phyloP scores from a whole-genome alignment of 1,140 invertebrate genomes.

The Diuraphis noxia region DNA sequence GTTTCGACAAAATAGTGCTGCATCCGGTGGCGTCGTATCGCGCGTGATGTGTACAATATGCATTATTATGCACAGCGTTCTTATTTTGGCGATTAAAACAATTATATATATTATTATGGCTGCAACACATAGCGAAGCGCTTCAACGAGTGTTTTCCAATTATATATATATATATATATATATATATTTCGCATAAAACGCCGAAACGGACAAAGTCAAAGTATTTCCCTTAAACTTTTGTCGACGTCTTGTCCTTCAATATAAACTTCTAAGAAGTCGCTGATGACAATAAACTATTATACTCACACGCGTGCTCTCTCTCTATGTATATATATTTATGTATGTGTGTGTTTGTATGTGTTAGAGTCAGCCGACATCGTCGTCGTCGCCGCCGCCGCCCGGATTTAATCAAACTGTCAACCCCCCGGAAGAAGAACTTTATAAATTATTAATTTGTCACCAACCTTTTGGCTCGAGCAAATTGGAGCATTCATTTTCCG shows the following conservation, averaged over 20 bases:
- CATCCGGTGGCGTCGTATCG: no score
- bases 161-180: no score
- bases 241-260: neutral
- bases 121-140: neutral
- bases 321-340: neutral
- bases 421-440: neutral
- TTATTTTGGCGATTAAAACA: neutral
- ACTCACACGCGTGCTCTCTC: neutral
- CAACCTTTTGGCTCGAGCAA: conserved; percentile 31
- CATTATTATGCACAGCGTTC: neutral
- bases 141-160: neutral
- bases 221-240: neutral
- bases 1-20: neutral
- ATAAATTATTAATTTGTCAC: conserved; percentile 34
- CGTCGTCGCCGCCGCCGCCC: neutral
- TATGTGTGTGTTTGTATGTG: neutral
- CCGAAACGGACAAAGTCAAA: neutral
- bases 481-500: conserved; percentile 28
- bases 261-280: neutral
- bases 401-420: conserved; percentile 44
- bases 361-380: neutral
- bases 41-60: neutral
- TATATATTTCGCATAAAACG: no score
- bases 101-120: neutral
- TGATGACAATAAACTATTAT: conserved; percentile 8